Evolutionary conservation across 2,888 invertebrate genomes (phyloP).

Genomic region (Lasioglossum villosulum): DNA sequence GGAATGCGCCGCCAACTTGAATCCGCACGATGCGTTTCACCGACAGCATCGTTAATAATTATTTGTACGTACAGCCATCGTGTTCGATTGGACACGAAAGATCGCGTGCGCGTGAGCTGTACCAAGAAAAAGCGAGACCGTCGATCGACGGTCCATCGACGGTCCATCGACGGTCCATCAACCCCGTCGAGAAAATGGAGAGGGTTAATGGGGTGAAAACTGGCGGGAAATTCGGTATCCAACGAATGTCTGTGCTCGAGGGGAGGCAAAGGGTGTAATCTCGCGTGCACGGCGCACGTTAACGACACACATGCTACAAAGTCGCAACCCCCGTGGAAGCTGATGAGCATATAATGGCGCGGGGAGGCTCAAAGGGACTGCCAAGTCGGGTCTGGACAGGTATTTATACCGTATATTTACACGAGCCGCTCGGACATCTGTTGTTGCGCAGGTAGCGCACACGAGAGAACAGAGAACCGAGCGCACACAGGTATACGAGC

Average conservation of each 20-base stretch:
- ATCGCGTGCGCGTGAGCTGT: too few species aligned
- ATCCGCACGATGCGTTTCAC: too few species aligned
- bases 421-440: constrained; percentile 76
- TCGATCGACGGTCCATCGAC: not conserved
- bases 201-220: not conserved
- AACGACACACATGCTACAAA: constrained; percentile 68
- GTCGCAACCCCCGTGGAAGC: constrained; percentile 64
- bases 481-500: not conserved
- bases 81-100: not conserved
- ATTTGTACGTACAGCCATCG: not conserved
- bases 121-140: not conserved
- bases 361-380: constrained; percentile 49
- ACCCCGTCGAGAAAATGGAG: not conserved
- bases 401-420: constrained; percentile 74
- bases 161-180: not conserved
- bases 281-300: constrained; percentile 66
- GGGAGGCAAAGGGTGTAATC: constrained; percentile 34
- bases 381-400: constrained; percentile 63
- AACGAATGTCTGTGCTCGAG: constrained; percentile 8
- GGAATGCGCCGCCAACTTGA: not conserved
- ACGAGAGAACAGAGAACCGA: not conserved
- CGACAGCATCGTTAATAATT: too few species aligned
- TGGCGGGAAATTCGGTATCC: constrained; percentile 39
- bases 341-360: constrained; percentile 79
- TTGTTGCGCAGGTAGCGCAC: constrained; percentile 58